Evolutionary conservation across 2,888 invertebrate species (phyloP).

Genomic region (Alloscopus bannaensis): DNA sequence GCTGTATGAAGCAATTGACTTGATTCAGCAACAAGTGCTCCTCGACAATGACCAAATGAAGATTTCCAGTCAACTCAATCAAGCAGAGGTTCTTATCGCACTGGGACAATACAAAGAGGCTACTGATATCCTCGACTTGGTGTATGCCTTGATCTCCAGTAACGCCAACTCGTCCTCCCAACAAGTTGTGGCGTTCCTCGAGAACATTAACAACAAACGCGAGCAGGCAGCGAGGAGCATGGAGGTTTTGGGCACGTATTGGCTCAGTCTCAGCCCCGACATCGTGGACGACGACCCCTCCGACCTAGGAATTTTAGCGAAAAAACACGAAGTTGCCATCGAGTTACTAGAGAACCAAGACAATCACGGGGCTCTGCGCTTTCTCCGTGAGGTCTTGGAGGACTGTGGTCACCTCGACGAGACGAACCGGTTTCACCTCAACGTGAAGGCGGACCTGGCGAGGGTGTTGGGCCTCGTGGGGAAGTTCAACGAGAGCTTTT

Average conservation of each 20-base stretch:
- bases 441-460: constrained; percentile 46
- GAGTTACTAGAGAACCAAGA: constrained; percentile 42
- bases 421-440: constrained; percentile 35
- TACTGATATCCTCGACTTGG: constrained; percentile 29
- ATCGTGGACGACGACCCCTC: constrained; percentile 37
- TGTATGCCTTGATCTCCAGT: constrained; percentile 18
- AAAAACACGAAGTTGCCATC: constrained; percentile 43
- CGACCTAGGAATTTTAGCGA: constrained; percentile 28
- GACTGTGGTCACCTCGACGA: constrained; percentile 33
- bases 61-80: constrained; percentile 36
- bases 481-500: constrained; percentile 48
- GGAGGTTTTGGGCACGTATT: constrained; percentile 46
- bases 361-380: constrained; percentile 37
- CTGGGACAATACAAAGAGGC: constrained; percentile 50
- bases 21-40: constrained; percentile 44
- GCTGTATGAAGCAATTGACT: constrained; percentile 42
- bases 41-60: constrained; percentile 39
- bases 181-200: neutral
- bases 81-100: constrained; percentile 40
- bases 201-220: constrained; percentile 10
- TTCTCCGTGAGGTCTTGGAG: constrained; percentile 41
- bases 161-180: neutral
- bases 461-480: constrained; percentile 49
- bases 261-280: constrained; percentile 43
- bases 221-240: constrained; percentile 42